Evolutionary conservation across 2,113 vertebrate species (phyloP).

Genomic region (Dicerorhinus sumatrensis): DNA sequence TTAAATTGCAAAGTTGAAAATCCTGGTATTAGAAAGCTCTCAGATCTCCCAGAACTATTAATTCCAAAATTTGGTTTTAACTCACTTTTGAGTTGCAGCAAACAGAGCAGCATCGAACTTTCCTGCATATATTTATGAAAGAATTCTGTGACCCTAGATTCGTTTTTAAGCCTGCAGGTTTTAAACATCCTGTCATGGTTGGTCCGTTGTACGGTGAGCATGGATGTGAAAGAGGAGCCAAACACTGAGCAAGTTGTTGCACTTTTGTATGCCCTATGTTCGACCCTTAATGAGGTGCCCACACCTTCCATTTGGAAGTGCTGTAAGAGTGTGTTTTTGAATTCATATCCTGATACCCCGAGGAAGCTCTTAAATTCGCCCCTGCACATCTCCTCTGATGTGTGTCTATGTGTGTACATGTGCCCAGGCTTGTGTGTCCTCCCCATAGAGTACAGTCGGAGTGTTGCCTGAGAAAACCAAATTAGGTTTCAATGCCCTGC

Average conservation of each 20-base stretch:
- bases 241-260: conserved; percentile 76
- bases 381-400: rapidly evolving
- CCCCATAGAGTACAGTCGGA: not conserved
- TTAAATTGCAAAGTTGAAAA: conserved; percentile 88
- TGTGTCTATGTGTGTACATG: too few species aligned
- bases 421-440: not conserved
- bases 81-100: conserved; percentile 76
- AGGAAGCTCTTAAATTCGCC: not conserved
- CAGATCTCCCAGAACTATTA: conserved; percentile 81
- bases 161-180: conserved; percentile 56
- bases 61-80: conserved; percentile 81
- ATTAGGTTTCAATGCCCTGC: not conserved
- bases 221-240: conserved; percentile 80
- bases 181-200: conserved; percentile 81
- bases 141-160: conserved; percentile 77
- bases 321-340: conserved; percentile 17
- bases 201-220: conserved; percentile 79
- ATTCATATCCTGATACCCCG: conserved; percentile 2
- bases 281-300: conserved; percentile 78
- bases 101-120: conserved; percentile 59
- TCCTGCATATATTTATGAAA: conserved; percentile 73
- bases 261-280: conserved; percentile 81
- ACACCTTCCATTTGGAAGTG: conserved; percentile 78
- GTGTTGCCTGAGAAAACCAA: not conserved
- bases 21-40: conserved; percentile 83